phyloP scores from a whole-genome alignment of 2,113 vertebrate genomes.

The Xiphophorus couchianus region DNA sequence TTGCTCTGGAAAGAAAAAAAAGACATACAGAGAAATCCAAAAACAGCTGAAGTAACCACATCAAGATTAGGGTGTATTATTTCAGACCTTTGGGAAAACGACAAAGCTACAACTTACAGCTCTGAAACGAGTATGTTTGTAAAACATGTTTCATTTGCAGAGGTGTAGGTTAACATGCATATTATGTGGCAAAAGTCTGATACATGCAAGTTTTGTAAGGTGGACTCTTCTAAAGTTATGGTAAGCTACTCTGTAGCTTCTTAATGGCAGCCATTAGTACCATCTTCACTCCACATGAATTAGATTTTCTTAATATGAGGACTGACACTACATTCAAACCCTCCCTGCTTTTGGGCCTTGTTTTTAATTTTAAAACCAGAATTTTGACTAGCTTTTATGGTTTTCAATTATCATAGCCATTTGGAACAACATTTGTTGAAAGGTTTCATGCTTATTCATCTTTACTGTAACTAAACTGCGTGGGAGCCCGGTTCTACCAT shows the following conservation, averaged over 20 bases:
- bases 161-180: slow-evolving; percentile 14
- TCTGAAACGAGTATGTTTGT: slow-evolving; percentile 37
- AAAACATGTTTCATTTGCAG: slow-evolving; percentile 42
- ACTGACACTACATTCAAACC: slow-evolving; percentile 11
- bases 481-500: background rate
- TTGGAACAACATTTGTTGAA: background rate
- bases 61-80: slow-evolving; percentile 72
- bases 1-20: slow-evolving; percentile 62
- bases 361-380: background rate
- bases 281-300: background rate
- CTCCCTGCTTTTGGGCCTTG: background rate
- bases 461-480: background rate
- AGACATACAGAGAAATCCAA: slow-evolving; percentile 65
- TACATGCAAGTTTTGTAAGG: slow-evolving; percentile 2
- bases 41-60: slow-evolving; percentile 69
- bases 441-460: background rate
- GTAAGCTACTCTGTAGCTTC: slow-evolving; percentile 14
- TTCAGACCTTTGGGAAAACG: slow-evolving; percentile 34
- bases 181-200: background rate
- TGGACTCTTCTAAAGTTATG: slow-evolving; percentile 14
- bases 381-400: background rate
- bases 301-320: background rate
- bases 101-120: slow-evolving; percentile 29
- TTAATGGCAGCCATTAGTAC: slow-evolving; percentile 17
- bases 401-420: background rate